Conservation (phyloP, 2,797 vertebrate species). For the Sebastes kiyomatsui region DNA sequence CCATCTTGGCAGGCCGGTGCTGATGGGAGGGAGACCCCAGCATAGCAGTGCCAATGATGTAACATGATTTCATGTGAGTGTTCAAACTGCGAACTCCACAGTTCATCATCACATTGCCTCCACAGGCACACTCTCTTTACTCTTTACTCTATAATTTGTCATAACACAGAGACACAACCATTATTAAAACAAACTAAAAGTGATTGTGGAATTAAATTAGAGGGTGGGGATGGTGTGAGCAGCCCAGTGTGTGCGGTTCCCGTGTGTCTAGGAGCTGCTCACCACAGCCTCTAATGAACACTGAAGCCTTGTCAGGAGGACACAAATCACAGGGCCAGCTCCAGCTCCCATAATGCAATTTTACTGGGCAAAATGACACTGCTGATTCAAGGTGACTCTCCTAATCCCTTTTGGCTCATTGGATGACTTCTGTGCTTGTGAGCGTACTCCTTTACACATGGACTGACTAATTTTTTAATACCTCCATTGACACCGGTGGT, state of each 20-base stretch:
- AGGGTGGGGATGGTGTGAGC: conserved; percentile 13
- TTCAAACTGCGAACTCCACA: conserved; percentile 33
- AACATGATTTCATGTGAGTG: conserved; percentile 39
- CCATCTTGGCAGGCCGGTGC: conserved; percentile 9
- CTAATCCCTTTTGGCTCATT: conserved; percentile 69
- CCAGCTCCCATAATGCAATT: conserved; percentile 79
- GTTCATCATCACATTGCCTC: conserved; percentile 5
- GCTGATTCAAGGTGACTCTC: conserved; percentile 80
- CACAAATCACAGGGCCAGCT: conserved; percentile 77
- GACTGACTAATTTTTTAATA: conserved; percentile 41
- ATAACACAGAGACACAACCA: background rate
- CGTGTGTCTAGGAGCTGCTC: conserved; percentile 67
- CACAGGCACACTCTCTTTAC: background rate
- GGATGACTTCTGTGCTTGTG: conserved; percentile 56
- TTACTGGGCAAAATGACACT: conserved; percentile 73
- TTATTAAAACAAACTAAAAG: background rate
- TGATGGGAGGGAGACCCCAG: conserved; percentile 50
- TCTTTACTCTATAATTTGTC: background rate
- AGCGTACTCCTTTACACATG: conserved; percentile 40
- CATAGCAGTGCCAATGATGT: conserved; percentile 27
- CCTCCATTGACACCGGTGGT: conserved; percentile 25
- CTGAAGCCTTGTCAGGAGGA: conserved; percentile 80
- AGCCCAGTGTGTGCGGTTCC: conserved; percentile 45
- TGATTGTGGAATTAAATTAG: background rate
- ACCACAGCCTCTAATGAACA: conserved; percentile 76